Evolutionary conservation across 2,113 vertebrate species (phyloP).

Genomic region (Chionodraco myersi): DNA sequence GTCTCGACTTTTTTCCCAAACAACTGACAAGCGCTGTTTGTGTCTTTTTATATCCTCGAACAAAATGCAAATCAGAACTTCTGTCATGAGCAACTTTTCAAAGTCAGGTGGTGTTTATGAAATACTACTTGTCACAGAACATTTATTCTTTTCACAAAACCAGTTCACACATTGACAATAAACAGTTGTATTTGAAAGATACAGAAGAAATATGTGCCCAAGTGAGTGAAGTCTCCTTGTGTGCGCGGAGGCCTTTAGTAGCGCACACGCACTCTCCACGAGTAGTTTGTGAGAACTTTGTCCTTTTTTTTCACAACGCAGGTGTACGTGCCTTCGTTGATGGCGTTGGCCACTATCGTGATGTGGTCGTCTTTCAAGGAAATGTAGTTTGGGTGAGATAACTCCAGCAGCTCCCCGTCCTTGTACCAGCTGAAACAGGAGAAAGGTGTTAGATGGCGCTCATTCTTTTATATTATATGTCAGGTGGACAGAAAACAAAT

Average conservation of each 20-base stretch:
- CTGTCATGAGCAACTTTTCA: constrained; percentile 39
- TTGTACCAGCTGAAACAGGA: constrained; percentile 92
- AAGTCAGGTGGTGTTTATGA: constrained; percentile 42
- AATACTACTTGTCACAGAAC: constrained; percentile 44
- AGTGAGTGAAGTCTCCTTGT: constrained; percentile 55
- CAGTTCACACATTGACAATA: constrained; percentile 55
- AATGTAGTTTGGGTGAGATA: constrained; percentile 93
- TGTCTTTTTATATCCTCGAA: constrained; percentile 46
- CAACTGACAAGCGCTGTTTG: constrained; percentile 13
- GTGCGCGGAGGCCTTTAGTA: constrained; percentile 71
- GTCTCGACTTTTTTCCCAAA: constrained; percentile 20
- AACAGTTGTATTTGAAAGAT: constrained; percentile 45
- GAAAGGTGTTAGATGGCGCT: constrained; percentile 1
- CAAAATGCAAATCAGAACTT: constrained; percentile 36
- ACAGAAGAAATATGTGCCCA: constrained; percentile 75
- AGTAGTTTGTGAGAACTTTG: constrained; percentile 92
- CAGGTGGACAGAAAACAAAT: background rate
- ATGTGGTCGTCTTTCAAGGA: constrained; percentile 91
- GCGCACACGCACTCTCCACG: constrained; percentile 92
- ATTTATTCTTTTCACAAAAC: constrained; percentile 74
- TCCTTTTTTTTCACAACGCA: constrained; percentile 92
- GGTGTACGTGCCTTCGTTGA: constrained; percentile 96
- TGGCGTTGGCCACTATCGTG: constrained; percentile 95
- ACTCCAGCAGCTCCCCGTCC: constrained; percentile 94
- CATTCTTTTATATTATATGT: background rate